Percentiles rank a stretch among this genome's conserved stretches.
These are phyloP conservation scores for Vanacampus margaritifer DNA, from an alignment of 2,113 vertebrate genomes.

Conservation along the genomic window DNA sequence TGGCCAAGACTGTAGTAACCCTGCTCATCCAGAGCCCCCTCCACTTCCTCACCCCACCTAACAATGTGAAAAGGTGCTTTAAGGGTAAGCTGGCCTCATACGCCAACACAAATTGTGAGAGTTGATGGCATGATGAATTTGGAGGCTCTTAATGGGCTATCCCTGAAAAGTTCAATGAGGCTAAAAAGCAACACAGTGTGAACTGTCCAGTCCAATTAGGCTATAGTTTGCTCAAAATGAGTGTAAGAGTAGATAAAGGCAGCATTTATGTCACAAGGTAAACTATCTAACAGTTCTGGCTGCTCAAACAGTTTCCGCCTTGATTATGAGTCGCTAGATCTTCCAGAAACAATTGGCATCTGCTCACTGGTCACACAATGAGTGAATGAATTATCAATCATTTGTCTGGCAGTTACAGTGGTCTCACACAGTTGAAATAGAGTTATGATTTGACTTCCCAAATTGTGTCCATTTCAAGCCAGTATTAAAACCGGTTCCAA, in stretches of 20 bases:
- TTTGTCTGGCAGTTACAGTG: background rate
- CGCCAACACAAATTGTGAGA: conserved; percentile 18
- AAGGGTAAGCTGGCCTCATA: conserved; percentile 35
- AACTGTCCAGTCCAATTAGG: background rate
- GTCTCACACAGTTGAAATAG: background rate
- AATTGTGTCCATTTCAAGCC: too few relatives aligned
- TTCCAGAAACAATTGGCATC: background rate
- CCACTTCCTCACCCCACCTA: background rate
- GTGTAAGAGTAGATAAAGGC: background rate
- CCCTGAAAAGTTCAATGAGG: conserved; percentile 18
- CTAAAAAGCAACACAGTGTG: background rate
- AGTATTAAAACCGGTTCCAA: background rate
- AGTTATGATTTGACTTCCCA: too few relatives aligned
- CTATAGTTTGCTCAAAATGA: background rate
- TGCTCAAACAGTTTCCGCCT: background rate
- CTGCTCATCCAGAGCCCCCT: conserved; percentile 14
- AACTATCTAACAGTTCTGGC: background rate
- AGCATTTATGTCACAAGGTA: conserved; percentile 17
- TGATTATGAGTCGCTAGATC: background rate
- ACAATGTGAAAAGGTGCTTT: conserved; percentile 24
- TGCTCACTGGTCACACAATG: background rate
- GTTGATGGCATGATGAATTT: conserved; percentile 27
- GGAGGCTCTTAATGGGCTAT: conserved; percentile 34
- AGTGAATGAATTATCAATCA: background rate
- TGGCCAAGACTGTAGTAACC: conserved; percentile 70